Evolutionary conservation across 2,888 invertebrate genomes (phyloP).

Genomic region (Dinocampus coccinellae): DNA sequence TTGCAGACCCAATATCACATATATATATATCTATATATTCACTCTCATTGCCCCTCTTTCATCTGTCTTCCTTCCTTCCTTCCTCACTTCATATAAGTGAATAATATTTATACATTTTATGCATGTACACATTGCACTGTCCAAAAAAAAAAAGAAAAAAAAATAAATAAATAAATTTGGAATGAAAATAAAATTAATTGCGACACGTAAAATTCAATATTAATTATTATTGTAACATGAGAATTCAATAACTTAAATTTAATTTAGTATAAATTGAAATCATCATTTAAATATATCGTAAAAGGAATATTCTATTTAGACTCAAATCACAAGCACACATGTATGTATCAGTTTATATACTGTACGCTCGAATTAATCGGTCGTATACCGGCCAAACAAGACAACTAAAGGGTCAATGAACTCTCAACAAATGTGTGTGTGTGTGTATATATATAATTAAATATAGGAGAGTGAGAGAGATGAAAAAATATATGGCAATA

Average conservation of each 20-base stretch:
- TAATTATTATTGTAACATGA: neutral
- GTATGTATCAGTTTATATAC: neutral
- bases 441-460: neutral
- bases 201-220: neutral
- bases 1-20: neutral
- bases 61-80: no score
- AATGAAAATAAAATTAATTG: neutral
- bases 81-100: no score
- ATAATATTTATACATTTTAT: no score
- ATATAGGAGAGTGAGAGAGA: neutral
- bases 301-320: neutral
- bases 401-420: constrained; percentile 13
- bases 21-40: neutral
- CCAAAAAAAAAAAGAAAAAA: neutral
- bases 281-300: neutral
- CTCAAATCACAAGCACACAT: neutral
- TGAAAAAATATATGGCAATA: neutral
- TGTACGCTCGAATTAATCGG: constrained; percentile 7
- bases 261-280: neutral
- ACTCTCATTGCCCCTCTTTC: no score
- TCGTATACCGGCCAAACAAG: constrained; percentile 8
- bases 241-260: neutral
- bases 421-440: neutral
- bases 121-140: neutral
- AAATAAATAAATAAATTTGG: neutral